Percentiles rank a stretch among this genome's conserved stretches.
Conservation (phyloP, 2,888 invertebrate species). For the Uropetala carovei region DNA sequence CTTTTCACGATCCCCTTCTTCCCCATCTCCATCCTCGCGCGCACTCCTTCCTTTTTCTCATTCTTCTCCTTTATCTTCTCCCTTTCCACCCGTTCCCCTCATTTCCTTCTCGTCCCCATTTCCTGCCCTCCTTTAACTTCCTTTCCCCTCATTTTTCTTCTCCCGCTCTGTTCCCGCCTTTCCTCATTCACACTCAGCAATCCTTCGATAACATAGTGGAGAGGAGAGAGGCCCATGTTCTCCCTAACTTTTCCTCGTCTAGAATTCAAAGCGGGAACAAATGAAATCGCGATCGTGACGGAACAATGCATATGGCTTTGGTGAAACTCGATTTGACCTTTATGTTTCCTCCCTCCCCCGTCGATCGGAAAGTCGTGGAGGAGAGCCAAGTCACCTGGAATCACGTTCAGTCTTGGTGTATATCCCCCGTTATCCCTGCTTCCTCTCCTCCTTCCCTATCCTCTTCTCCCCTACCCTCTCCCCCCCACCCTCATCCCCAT, state of each 20-base stretch:
- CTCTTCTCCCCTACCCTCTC: neutral
- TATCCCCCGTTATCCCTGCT: neutral
- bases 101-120: neutral
- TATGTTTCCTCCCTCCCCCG: neutral
- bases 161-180: neutral
- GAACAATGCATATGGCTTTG: conserved; percentile 24
- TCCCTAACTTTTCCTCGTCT: neutral
- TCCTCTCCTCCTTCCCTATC: neutral
- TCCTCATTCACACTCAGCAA: neutral
- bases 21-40: neutral
- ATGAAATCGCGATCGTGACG: conserved; percentile 17
- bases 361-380: conserved; percentile 6
- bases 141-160: neutral
- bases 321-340: conserved; percentile 35
- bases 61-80: neutral
- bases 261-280: neutral
- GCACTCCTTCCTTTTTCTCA: neutral
- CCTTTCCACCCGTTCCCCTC: neutral
- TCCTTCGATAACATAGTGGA: too few species aligned
- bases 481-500: neutral
- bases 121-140: neutral
- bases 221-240: neutral
- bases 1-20: neutral
- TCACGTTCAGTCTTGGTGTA: neutral
- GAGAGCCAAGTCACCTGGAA: conserved; percentile 32